Evolutionary conservation across 2,113 vertebrate species (phyloP).

Genomic region (Mustela nigripes): DNA sequence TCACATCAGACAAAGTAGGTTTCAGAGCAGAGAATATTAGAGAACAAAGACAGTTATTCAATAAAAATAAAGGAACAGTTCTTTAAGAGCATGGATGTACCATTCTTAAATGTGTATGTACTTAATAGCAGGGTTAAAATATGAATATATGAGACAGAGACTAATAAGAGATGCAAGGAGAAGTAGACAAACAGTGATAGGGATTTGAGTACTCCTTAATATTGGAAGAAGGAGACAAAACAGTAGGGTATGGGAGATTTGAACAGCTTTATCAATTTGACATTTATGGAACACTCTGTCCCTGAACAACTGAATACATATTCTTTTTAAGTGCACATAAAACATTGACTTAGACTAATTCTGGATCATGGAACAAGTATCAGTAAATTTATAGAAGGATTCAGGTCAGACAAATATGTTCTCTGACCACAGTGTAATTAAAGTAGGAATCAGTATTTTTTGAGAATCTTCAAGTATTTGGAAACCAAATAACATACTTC

Average conservation of each 20-base stretch:
- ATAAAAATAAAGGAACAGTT: not conserved
- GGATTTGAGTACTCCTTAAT: not conserved
- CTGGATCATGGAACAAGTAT: not conserved
- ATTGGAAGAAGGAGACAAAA: not conserved
- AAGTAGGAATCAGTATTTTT: not conserved
- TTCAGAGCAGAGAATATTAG: not conserved
- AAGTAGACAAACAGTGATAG: not conserved
- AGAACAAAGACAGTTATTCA: not conserved
- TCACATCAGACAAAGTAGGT: not conserved
- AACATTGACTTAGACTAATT: not conserved
- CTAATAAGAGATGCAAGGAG: not conserved
- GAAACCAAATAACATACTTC: not conserved
- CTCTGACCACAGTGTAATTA: not conserved
- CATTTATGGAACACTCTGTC: not conserved
- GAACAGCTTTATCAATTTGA: not conserved
- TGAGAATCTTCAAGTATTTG: constrained; percentile 19
- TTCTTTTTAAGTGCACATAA: not conserved
- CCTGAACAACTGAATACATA: not conserved
- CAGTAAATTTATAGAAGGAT: constrained; percentile 1
- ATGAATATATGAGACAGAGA: not conserved
- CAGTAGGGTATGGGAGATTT: not conserved
- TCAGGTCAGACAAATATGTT: not conserved
- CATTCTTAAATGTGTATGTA: not conserved
- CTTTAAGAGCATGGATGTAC: not conserved
- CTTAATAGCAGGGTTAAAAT: not conserved